phyloP scores from a whole-genome alignment of 2,797 vertebrate genomes.

The Craterocephalus amniculus region DNA sequence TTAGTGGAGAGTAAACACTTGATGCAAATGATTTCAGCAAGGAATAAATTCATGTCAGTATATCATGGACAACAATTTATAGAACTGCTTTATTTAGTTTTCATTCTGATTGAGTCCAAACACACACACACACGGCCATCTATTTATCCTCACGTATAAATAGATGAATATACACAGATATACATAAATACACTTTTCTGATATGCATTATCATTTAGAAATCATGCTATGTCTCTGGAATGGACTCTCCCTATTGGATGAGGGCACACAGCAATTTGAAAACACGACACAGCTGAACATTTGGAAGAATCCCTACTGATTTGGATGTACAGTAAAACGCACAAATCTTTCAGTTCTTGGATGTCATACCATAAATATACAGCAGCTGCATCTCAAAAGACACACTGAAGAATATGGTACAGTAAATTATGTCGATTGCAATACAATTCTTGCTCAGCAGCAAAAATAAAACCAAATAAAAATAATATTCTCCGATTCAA shows the following conservation, averaged over 20 bases:
- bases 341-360: conserved; percentile 61
- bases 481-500: conserved; percentile 85
- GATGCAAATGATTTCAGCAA: background rate
- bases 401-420: conserved; percentile 75
- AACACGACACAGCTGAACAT: conserved; percentile 81
- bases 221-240: conserved; percentile 83
- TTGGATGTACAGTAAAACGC: conserved; percentile 77
- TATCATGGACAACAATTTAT: conserved; percentile 71
- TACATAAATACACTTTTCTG: conserved; percentile 84
- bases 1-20: no score
- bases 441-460: conserved; percentile 77
- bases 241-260: conserved; percentile 77
- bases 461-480: conserved; percentile 85
- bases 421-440: conserved; percentile 73
- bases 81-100: conserved; percentile 83
- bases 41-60: conserved; percentile 15
- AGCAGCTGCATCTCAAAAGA: conserved; percentile 73
- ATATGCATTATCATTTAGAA: conserved; percentile 83
- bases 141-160: conserved; percentile 82
- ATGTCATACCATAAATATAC: conserved; percentile 77
- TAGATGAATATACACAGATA: conserved; percentile 84
- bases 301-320: conserved; percentile 78
- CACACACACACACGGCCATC: conserved; percentile 79
- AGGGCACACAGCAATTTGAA: conserved; percentile 80
- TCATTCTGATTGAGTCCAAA: conserved; percentile 80